Evolutionary conservation across 2,113 vertebrate genomes (phyloP).

Genomic region (Sarotherodon lohbergeri): DNA sequence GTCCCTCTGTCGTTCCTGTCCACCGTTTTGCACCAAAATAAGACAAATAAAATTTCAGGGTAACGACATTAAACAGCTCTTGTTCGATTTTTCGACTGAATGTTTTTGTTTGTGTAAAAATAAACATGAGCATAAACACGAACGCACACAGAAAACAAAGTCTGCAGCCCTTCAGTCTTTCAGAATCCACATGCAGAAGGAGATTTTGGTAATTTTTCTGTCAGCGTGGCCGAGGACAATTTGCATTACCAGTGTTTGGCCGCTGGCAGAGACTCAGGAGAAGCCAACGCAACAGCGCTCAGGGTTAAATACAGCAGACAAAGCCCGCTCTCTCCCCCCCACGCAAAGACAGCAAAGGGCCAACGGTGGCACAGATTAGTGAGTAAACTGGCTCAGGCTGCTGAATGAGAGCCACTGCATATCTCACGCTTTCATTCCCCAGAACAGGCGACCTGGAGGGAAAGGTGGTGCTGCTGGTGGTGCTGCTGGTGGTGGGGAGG

Average conservation of each 20-base stretch:
- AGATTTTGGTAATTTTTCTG: slow-evolving; percentile 3
- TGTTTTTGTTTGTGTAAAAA: background rate
- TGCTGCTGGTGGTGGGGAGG: background rate
- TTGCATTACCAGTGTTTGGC: slow-evolving; percentile 16
- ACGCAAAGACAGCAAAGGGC: slow-evolving; percentile 4
- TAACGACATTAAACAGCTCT: background rate
- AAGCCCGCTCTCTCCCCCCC: background rate
- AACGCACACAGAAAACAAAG: background rate
- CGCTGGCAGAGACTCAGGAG: background rate
- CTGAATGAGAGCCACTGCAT: slow-evolving; percentile 9
- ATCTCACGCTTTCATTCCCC: slow-evolving; percentile 16
- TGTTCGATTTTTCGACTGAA: background rate
- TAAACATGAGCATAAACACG: background rate
- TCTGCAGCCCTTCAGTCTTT: background rate
- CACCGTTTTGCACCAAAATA: background rate
- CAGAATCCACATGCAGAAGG: background rate
- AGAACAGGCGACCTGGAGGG: background rate
- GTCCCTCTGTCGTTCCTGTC: background rate
- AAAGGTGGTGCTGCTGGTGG: background rate
- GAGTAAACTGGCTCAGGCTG: slow-evolving; percentile 13
- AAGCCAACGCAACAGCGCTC: slow-evolving; percentile 12
- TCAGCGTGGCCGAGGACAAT: slow-evolving; percentile 8
- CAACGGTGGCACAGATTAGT: slow-evolving; percentile 35
- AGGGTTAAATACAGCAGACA: slow-evolving; percentile 28
- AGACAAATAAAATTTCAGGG: background rate